Conservation (phyloP, 2,797 vertebrate genomes). For the Enoplosus armatus region DNA sequence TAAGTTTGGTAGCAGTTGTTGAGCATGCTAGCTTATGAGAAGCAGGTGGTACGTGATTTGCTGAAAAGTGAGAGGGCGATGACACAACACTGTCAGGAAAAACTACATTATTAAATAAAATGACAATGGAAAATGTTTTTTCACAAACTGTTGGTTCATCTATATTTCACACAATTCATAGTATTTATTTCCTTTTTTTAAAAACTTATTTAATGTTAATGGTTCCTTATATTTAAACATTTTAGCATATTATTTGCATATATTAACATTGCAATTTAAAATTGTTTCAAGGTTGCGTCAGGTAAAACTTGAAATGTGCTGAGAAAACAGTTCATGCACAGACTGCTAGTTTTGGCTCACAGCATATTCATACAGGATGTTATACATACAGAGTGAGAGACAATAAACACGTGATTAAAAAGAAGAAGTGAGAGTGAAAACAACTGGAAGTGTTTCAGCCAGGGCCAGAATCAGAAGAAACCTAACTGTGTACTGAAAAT, state of each 20-base stretch:
- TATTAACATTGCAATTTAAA: slow-evolving; percentile 14
- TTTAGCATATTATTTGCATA: slow-evolving; percentile 23
- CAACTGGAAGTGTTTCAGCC: slow-evolving; percentile 10
- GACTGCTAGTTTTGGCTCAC: neutral
- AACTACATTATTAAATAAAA: too few relatives aligned
- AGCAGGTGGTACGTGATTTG: neutral
- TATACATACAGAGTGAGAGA: slow-evolving; percentile 7
- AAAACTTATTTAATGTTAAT: neutral
- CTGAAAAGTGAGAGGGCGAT: too few relatives aligned
- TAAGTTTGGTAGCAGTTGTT: neutral
- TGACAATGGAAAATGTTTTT: too few relatives aligned
- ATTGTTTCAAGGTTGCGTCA: slow-evolving; percentile 2
- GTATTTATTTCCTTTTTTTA: neutral
- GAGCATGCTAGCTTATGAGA: neutral
- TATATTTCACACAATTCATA: neutral
- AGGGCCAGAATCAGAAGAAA: slow-evolving; percentile 17
- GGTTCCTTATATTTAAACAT: slow-evolving; percentile 12
- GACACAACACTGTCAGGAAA: too few relatives aligned
- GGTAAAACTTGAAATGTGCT: slow-evolving; percentile 13
- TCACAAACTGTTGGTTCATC: neutral
- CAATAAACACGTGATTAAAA: neutral
- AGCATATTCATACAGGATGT: neutral
- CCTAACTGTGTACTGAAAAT: neutral
- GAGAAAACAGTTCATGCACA: neutral
- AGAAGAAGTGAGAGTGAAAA: slow-evolving; percentile 21